Base-by-base conservation (phyloP, 2,113 vertebrate genomes). In the Hypocryptadius cinnamomeus region DNA sequence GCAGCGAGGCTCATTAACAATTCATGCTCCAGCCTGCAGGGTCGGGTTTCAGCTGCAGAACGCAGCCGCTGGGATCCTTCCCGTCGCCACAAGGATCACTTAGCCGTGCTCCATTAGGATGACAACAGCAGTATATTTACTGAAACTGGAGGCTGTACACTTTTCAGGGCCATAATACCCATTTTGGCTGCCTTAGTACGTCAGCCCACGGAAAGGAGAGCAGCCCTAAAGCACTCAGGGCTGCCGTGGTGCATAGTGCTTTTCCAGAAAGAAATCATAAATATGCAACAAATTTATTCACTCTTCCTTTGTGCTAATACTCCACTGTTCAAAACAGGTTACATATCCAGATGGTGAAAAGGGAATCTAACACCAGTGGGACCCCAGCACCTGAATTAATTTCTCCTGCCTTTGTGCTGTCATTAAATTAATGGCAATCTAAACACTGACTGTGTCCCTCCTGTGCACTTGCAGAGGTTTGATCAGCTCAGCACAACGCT, bases 71-170 rank as follows among this genome's bases (percentile, higher is more conserved):
- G 89, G 78, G 39, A 39, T 87, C 61, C 89, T 96, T 92, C 84
- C 95, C 93, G 35, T 51, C 59, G 51, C 82, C 92, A 42, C 76
- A 84, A 76, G 81, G 76, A 89, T 88, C 83, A 92, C 60, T 78
- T 96, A 94, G 73, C 81, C 89, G 15, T 5, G 73, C 48, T 93
- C 95, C 95, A 94, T 95, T 96, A 94, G 88, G 68, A 93, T 31
- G 83, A 24, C 70, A 47, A 71, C 40, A 89, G 90, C 22, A 45
- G 72, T n/a, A 3, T 69, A 56, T 59, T 93, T 95, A 92, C 85
- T 77, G 70, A 94, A 91, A 90, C 54, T 87, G 90, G 18, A 89
- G 30, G 66, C 72, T 89, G 37, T 13, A 47, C 71, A 33, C 30
- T 31, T 84, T 63, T 54, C 66, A 50, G 71, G 50, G 61, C 37